Percentiles rank a stretch among this genome's conserved stretches.
phyloP scores from a whole-genome alignment of 2,797 vertebrate species.

The Hyperoplus lanceolatus region DNA sequence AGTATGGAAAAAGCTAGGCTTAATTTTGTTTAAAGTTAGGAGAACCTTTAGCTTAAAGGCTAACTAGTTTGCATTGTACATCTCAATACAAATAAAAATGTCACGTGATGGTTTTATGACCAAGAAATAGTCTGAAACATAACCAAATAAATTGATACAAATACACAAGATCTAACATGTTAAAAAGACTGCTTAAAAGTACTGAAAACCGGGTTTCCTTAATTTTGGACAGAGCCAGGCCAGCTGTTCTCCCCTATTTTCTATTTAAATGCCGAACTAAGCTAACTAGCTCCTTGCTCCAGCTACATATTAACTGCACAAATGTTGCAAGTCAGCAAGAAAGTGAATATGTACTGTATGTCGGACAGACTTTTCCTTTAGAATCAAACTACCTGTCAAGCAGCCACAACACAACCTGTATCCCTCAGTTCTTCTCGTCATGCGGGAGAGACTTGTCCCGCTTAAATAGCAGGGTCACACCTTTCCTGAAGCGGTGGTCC shows the following conservation, averaged over 20 bases:
- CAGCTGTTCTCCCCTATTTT: neutral
- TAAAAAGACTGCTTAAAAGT: neutral
- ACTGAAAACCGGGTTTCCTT: neutral
- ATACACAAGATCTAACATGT: neutral
- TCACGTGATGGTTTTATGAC: neutral
- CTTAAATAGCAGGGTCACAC: constrained; percentile 85
- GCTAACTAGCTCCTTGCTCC: neutral
- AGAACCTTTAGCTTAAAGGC: neutral
- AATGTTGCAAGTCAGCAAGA: neutral
- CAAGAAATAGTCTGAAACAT: neutral
- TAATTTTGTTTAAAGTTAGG: neutral
- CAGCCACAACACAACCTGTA: neutral
- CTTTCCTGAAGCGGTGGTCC: constrained; percentile 89
- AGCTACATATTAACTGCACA: constrained; percentile 1
- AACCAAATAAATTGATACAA: neutral
- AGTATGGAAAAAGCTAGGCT: neutral
- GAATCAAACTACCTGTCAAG: constrained; percentile 5
- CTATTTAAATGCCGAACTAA: neutral
- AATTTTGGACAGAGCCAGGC: neutral
- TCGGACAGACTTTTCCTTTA: constrained; percentile 12
- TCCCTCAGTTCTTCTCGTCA: constrained; percentile 76
- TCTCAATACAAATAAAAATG: neutral
- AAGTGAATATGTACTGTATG: neutral
- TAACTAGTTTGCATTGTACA: neutral
- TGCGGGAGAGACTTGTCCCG: constrained; percentile 74